phyloP scores from a whole-genome alignment of 2,113 vertebrate genomes.

The Telmatochromis sp. region DNA sequence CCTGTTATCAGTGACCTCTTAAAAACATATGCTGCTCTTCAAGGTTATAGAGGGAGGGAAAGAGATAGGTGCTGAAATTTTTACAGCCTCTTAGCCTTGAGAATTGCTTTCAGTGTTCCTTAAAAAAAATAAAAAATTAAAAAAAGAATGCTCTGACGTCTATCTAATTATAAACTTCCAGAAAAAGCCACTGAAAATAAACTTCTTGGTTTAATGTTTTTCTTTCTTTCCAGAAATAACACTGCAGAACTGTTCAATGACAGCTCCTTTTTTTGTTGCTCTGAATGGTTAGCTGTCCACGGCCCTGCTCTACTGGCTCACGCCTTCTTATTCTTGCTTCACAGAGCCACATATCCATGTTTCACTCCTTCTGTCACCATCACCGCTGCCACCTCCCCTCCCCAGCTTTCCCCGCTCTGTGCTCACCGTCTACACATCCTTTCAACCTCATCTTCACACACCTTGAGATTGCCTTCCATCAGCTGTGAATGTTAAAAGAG shows the following conservation, averaged over 20 bases:
- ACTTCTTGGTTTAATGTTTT: not conserved
- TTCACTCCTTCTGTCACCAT: slow-evolving; percentile 4
- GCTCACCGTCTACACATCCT: not conserved
- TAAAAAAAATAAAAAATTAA: rapidly evolving
- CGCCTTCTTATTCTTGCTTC: slow-evolving; percentile 8
- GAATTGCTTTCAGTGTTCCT: not conserved
- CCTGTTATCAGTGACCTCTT: not conserved
- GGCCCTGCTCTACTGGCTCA: slow-evolving; percentile 1
- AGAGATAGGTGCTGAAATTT: not conserved
- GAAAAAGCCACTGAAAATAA: slow-evolving; percentile 33
- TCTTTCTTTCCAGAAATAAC: not conserved
- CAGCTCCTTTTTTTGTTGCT: not conserved
- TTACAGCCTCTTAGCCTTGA: slow-evolving; percentile 15
- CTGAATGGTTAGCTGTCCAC: not conserved
- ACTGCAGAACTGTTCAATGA: not conserved
- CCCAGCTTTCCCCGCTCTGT: not conserved
- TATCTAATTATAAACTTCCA: slow-evolving; percentile 42
- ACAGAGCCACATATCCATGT: slow-evolving; percentile 9
- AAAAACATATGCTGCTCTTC: slow-evolving; percentile 28
- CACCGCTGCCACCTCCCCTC: not conserved
- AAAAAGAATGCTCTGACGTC: not conserved
- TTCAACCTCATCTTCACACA: slow-evolving; percentile 48
- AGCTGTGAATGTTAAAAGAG: slow-evolving; percentile 59
- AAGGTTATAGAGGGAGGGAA: slow-evolving; percentile 16
- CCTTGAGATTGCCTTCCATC: slow-evolving; percentile 37